These are phyloP conservation scores for Acipenser ruthenus DNA, from an alignment of 2,797 vertebrate species.

Conservation along the genomic window DNA sequence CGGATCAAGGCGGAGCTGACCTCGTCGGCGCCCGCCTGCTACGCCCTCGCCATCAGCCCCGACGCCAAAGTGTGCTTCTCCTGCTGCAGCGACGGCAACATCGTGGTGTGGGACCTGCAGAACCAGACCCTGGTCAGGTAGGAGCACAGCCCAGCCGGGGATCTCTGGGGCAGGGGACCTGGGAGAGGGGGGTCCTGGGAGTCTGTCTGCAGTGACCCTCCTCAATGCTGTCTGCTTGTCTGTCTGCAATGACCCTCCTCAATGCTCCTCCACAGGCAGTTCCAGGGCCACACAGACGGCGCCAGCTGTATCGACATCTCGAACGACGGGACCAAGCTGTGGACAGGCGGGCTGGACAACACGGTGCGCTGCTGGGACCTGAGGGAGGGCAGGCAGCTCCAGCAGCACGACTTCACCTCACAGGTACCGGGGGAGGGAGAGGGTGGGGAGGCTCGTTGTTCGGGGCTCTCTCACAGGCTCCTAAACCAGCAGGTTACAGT, in stretches of 20 bases:
- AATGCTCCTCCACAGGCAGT: constrained; percentile 38
- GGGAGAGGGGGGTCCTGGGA: neutral
- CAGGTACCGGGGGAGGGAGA: constrained; percentile 43
- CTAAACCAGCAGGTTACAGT: neutral
- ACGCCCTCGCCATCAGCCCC: constrained; percentile 57
- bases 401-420: constrained; percentile 80
- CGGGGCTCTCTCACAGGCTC: neutral
- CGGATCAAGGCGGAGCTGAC: constrained; percentile 60
- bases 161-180: neutral
- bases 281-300: constrained; percentile 58
- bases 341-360: constrained; percentile 83
- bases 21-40: constrained; percentile 54
- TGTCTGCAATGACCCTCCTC: neutral
- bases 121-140: constrained; percentile 67
- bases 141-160: constrained; percentile 16
- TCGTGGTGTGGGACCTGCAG: constrained; percentile 67
- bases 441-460: constrained; percentile 33
- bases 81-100: constrained; percentile 82
- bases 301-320: constrained; percentile 86
- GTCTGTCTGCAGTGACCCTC: constrained; percentile 22
- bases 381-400: constrained; percentile 77
- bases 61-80: constrained; percentile 78
- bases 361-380: constrained; percentile 84
- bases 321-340: constrained; percentile 73
- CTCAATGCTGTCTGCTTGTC: neutral